A percentile compares a stretch with the other conserved stretches of the same genome.
These are phyloP conservation scores for Eugnorisma glareosa DNA, from an alignment of 2,888 invertebrate genomes.

Conservation along the genomic window DNA sequence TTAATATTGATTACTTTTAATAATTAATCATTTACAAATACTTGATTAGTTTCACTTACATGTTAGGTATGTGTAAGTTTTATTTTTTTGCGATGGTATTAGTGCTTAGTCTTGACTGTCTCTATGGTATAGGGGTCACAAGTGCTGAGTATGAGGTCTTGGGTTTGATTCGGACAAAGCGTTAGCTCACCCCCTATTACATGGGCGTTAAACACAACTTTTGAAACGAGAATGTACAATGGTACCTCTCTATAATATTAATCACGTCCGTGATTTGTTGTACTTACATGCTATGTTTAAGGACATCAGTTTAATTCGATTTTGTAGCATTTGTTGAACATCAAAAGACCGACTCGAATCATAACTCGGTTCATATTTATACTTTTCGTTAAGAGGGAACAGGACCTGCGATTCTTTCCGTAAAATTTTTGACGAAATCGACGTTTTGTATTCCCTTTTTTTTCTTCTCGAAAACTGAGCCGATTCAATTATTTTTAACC, in stretches of 20 bases:
- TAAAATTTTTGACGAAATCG: too few species aligned
- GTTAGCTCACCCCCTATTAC: not conserved
- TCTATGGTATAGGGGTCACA: not conserved
- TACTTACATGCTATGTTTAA: not conserved
- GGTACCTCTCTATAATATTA: not conserved
- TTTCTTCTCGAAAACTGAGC: too few species aligned
- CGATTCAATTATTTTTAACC: too few species aligned
- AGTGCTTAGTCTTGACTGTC: not conserved
- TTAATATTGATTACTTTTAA: conserved; percentile 45
- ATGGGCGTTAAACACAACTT: not conserved
- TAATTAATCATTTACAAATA: not conserved
- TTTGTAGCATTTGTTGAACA: not conserved
- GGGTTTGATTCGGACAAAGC: not conserved
- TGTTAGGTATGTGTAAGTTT: not conserved
- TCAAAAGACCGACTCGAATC: not conserved
- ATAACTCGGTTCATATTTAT: not conserved
- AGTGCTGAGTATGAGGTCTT: not conserved
- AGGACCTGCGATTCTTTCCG: too few species aligned
- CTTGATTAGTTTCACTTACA: conserved; percentile 7
- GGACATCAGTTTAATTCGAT: not conserved
- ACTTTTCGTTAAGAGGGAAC: too few species aligned
- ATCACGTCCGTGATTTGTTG: too few species aligned
- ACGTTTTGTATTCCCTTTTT: too few species aligned
- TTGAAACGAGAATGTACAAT: not conserved
- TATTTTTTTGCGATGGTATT: not conserved